phyloP scores from a whole-genome alignment of 2,113 vertebrate species.

The Caranx melampygus region DNA sequence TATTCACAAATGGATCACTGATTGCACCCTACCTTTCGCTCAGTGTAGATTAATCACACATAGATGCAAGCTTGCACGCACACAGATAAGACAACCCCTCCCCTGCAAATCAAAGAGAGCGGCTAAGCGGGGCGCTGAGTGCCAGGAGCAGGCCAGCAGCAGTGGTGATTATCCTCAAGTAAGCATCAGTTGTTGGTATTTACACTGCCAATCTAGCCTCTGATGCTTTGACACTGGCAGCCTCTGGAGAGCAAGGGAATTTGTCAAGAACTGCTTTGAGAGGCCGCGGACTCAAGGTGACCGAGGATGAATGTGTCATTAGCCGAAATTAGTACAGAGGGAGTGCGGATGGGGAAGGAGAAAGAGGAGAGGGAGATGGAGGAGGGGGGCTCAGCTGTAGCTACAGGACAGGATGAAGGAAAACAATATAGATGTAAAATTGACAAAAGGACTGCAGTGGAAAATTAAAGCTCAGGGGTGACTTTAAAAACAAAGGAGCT shows the following conservation, averaged over 20 bases:
- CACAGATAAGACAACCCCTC: constrained; percentile 39
- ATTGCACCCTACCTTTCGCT: constrained; percentile 74
- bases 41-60: constrained; percentile 71
- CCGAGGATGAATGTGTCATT: constrained; percentile 73
- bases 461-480: background rate
- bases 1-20: constrained; percentile 75
- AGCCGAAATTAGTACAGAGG: constrained; percentile 56
- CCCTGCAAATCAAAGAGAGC: constrained; percentile 60
- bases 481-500: background rate
- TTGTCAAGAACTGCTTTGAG: constrained; percentile 64
- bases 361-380: background rate
- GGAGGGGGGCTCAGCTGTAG: background rate
- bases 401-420: constrained; percentile 9
- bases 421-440: constrained; percentile 5
- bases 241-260: constrained; percentile 65
- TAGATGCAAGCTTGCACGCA: constrained; percentile 66
- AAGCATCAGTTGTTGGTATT: constrained; percentile 76
- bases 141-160: constrained; percentile 55
- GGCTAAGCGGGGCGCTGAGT: constrained; percentile 45
- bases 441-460: background rate
- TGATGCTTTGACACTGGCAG: constrained; percentile 63
- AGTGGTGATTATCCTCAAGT: constrained; percentile 72
- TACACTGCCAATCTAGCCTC: constrained; percentile 72
- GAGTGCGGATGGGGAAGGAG: constrained; percentile 8
- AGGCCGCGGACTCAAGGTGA: constrained; percentile 75